A percentile compares a stretch with the other conserved stretches of the same genome.
Conservation (phyloP, 2,888 invertebrate genomes). For the Torymus aiolomorphi region DNA sequence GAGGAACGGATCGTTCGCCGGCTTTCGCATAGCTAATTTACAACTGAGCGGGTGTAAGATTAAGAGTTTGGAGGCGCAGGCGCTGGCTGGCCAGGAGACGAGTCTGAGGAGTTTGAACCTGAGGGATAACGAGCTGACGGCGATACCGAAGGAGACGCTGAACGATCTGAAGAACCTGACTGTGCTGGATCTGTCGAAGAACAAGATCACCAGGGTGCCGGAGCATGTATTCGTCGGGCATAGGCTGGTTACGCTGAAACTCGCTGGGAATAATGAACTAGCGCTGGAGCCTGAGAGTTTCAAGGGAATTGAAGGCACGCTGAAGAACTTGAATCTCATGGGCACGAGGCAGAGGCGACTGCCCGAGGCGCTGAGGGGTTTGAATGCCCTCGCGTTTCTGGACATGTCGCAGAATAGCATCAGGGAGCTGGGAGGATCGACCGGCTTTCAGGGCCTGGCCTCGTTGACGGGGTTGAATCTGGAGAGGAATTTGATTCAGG, state of each 20-base stretch:
- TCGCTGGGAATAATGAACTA: slow-evolving; percentile 89
- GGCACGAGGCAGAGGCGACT: slow-evolving; percentile 88
- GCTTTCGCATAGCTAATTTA: slow-evolving; percentile 86
- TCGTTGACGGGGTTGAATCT: slow-evolving; percentile 91
- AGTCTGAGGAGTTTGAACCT: slow-evolving; percentile 89
- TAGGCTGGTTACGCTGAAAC: slow-evolving; percentile 87
- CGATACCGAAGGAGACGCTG: slow-evolving; percentile 86
- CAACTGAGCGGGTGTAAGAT: slow-evolving; percentile 91
- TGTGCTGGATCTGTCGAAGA: slow-evolving; percentile 89
- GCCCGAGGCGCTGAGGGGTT: slow-evolving; percentile 86
- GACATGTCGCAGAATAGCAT: slow-evolving; percentile 94
- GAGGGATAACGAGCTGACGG: slow-evolving; percentile 87
- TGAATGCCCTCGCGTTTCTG: slow-evolving; percentile 88
- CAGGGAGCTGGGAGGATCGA: slow-evolving; percentile 85
- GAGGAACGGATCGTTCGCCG: slow-evolving; percentile 82
- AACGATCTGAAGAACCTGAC: slow-evolving; percentile 83
- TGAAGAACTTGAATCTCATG: slow-evolving; percentile 93
- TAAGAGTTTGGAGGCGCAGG: slow-evolving; percentile 82
- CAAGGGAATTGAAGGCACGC: slow-evolving; percentile 85
- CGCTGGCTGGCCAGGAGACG: slow-evolving; percentile 90
- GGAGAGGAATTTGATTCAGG: slow-evolving; percentile 91
- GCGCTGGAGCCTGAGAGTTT: slow-evolving; percentile 84
- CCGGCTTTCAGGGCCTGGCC: slow-evolving; percentile 86
- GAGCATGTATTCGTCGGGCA: slow-evolving; percentile 86
- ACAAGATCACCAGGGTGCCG: slow-evolving; percentile 84